A percentile compares a stretch with the other conserved stretches of the same genome.
phyloP scores from a whole-genome alignment of 2,113 vertebrate species.

The Callithrix jacchus region DNA sequence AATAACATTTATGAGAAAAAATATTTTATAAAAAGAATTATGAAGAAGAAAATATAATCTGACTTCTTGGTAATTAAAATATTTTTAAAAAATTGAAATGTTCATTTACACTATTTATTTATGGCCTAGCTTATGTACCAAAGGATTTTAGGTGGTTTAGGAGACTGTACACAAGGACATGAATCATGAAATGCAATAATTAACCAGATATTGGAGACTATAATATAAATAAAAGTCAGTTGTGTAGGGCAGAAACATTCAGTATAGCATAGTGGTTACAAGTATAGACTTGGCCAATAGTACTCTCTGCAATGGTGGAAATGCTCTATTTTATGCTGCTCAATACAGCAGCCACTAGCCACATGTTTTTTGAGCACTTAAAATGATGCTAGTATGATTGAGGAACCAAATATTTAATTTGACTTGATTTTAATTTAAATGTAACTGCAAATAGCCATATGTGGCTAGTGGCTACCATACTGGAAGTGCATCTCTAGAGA shows the following conservation, averaged over 20 bases:
- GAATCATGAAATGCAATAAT: not conserved
- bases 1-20: conserved; percentile 10
- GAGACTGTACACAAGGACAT: not conserved
- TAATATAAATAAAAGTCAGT: conserved; percentile 18
- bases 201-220: conserved; percentile 7
- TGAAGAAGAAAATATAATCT: not conserved
- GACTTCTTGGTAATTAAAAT: not conserved
- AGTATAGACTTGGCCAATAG: not conserved
- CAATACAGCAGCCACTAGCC: not conserved
- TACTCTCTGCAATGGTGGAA: not conserved
- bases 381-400: not conserved
- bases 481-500: not conserved
- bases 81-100: conserved; percentile 5
- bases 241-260: not conserved
- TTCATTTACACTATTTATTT: conserved; percentile 14
- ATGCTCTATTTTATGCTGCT: not conserved
- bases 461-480: not conserved
- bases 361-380: not conserved
- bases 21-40: not conserved
- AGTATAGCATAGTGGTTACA: not conserved
- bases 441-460: not conserved
- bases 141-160: not conserved
- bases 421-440: conserved; percentile 26
- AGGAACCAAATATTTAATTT: not conserved
- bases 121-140: not conserved